phyloP scores from a whole-genome alignment of 2,113 vertebrate genomes.

The Oreochromis aureus region DNA sequence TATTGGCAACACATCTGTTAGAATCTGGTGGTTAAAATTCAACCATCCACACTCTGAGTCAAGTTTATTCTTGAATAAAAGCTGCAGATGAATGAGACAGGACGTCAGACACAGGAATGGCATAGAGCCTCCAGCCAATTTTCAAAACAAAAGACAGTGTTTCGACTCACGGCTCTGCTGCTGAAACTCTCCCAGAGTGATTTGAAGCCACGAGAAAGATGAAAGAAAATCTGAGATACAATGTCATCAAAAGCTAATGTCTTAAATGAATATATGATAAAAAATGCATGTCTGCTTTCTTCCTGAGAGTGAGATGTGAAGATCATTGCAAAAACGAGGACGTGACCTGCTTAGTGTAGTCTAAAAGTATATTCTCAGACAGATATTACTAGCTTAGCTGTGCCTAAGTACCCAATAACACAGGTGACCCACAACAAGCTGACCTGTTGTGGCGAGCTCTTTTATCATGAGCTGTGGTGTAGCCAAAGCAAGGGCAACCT shows the following conservation, averaged over 20 bases:
- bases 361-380: background rate
- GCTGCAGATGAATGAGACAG: background rate
- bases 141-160: background rate
- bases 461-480: background rate
- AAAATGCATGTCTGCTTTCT: background rate
- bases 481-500: background rate
- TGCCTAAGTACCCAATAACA: background rate
- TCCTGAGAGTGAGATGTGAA: background rate
- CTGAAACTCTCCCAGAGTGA: background rate
- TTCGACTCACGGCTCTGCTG: background rate
- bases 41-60: background rate
- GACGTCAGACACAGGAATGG: background rate
- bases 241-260: fast-evolving
- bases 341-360: fast-evolving
- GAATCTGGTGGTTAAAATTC: background rate
- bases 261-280: background rate
- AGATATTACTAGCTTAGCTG: too few species aligned
- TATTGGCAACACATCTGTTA: background rate
- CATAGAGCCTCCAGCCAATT: background rate
- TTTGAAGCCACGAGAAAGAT: background rate
- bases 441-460: background rate
- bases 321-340: background rate
- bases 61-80: background rate
- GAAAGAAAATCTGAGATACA: background rate
- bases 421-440: background rate